These are phyloP conservation scores for Macropodus opercularis DNA, from an alignment of 2,797 vertebrate species.

Conservation along the genomic window DNA sequence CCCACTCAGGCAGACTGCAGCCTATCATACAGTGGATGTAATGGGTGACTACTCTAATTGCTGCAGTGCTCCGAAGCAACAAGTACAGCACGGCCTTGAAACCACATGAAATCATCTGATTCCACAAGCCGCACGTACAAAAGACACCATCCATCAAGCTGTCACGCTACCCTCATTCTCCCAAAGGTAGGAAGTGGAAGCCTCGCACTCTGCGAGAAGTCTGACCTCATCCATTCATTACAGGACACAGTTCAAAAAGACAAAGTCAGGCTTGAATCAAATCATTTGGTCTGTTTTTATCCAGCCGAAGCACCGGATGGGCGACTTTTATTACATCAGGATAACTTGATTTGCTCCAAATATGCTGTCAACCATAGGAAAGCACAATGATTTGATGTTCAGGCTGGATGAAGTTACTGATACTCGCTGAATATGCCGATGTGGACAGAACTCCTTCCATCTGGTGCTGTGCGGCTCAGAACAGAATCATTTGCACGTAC, in stretches of 20 bases:
- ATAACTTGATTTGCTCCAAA: slow-evolving; percentile 25
- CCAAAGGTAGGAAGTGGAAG: slow-evolving; percentile 59
- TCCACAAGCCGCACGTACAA: slow-evolving; percentile 41
- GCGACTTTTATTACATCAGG: not conserved
- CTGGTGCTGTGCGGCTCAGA: slow-evolving; percentile 25
- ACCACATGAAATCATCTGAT: slow-evolving; percentile 66
- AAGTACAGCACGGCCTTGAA: slow-evolving; percentile 49
- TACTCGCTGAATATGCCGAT: slow-evolving; percentile 9
- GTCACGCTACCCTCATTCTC: slow-evolving; percentile 43
- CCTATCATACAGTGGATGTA: slow-evolving; percentile 54
- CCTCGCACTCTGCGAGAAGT: slow-evolving; percentile 4
- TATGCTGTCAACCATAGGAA: slow-evolving; percentile 2
- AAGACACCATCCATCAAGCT: slow-evolving; percentile 65
- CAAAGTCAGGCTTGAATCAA: slow-evolving; percentile 9
- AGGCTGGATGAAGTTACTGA: not conserved
- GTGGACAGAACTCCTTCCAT: slow-evolving; percentile 17
- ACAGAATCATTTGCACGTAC: not conserved
- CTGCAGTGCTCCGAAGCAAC: slow-evolving; percentile 46
- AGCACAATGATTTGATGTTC: slow-evolving; percentile 19
- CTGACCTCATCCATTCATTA: slow-evolving; percentile 49
- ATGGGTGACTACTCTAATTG: slow-evolving; percentile 68
- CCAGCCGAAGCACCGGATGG: not conserved
- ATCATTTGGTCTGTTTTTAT: slow-evolving; percentile 26
- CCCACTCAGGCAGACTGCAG: slow-evolving; percentile 45
- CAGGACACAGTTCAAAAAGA: slow-evolving; percentile 20